phyloP scores from a whole-genome alignment of 2,888 invertebrate genomes.

The Meliscaeva auricollis region DNA sequence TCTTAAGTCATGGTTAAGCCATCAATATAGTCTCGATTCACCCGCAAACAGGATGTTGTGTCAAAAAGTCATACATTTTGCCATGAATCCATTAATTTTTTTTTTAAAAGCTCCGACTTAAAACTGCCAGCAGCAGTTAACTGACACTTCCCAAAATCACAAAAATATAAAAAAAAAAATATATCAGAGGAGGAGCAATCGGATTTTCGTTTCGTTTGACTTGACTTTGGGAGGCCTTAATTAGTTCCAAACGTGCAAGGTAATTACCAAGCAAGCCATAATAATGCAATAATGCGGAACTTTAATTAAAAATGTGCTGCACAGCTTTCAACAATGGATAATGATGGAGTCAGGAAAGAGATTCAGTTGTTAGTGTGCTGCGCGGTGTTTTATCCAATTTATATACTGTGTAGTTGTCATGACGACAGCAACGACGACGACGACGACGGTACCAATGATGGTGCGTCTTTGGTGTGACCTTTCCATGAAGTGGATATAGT shows the following conservation, averaged over 20 bases:
- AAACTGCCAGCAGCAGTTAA: constrained; percentile 4
- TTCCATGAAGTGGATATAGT: constrained; percentile 55
- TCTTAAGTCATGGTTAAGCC: constrained; percentile 33
- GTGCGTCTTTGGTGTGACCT: constrained; percentile 69
- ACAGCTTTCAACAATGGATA: constrained; percentile 58
- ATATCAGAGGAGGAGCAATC: constrained; percentile 16
- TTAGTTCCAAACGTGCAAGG: constrained; percentile 65
- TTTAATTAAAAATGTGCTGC: constrained; percentile 73
- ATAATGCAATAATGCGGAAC: constrained; percentile 71
- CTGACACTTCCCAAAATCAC: constrained; percentile 1
- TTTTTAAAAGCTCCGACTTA: neutral
- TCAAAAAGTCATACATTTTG: constrained; percentile 25
- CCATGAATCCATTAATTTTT: constrained; percentile 26
- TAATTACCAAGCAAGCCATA: constrained; percentile 55
- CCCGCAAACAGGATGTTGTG: constrained; percentile 29
- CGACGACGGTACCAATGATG: constrained; percentile 8
- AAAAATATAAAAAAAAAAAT: neutral
- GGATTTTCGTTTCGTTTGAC: constrained; percentile 36
- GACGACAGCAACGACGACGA: neutral
- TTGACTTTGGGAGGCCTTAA: constrained; percentile 57
- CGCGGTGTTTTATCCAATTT: constrained; percentile 28
- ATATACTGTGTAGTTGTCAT: constrained; percentile 33
- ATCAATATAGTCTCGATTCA: constrained; percentile 12
- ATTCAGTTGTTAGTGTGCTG: no score
- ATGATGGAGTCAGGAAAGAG: constrained; percentile 60